Base-by-base conservation (phyloP, 1,140 invertebrate genomes). In the Dendrolimus kikuchii region DNA sequence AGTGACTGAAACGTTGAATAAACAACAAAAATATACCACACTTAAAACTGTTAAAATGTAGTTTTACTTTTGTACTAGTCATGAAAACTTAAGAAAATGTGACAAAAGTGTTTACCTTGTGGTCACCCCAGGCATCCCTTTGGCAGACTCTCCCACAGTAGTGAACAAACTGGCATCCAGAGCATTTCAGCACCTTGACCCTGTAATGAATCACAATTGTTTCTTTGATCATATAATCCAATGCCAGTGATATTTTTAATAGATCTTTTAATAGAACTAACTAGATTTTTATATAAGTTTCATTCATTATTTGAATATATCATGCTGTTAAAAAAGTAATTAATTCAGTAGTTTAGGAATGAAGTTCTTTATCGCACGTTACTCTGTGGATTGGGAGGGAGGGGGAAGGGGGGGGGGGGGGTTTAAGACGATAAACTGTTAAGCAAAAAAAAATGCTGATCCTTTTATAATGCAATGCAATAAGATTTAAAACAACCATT, bases 91-190 rank as follows among this genome's bases (percentile, higher is more conserved):
- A 46, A 36, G 4, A 46, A 46, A n/a, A 5, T 46, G 4, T 5
- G 38, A 36, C 6, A 9, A 5, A 49, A n/a, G n/a, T 5, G 53
- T 55, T 66, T 62, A 81, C 79, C 81, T 93, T 95, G 69, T 96
- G 95, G 55, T 93, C 88, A 8, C 68, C 64, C 95, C 95, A 96
- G 4, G 91, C 91, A 59, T 91, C 87, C 71, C 88, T 92, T 71
- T 96, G 95, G 77, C 95, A 96, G 48, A 68, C 70, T 39, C 89
- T 89, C 51, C 91, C 91, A 71, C 95, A 96, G 62, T 96, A 96
- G 74, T 92, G 90, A 3, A 94, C 92, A 74, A 92, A 94, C n/a
- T 92, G 89, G 75, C 94, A 95, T n/a, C 89, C 92, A 2, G 92
- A 92, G 79, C 94, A 95, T 83, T 93, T 95, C 4, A 90, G 80